A percentile compares a stretch with the other conserved stretches of the same genome.
These are phyloP conservation scores for Orthosia cruda DNA, from an alignment of 2,888 invertebrate species.

Conservation along the genomic window DNA sequence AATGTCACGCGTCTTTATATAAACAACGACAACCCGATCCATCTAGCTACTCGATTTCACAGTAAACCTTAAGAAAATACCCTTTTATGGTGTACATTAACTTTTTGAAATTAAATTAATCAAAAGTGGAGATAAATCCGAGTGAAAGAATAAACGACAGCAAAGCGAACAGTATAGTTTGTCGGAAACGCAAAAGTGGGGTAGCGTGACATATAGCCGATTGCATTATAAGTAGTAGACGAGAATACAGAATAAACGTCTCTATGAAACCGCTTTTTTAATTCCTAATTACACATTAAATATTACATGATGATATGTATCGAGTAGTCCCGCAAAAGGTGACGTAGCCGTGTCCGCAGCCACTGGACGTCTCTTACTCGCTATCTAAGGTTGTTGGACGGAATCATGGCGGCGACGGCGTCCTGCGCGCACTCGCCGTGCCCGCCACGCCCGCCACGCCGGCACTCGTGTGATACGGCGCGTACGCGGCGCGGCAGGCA, in stretches of 20 bases:
- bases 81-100: conserved; percentile 68
- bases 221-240: conserved; percentile 89
- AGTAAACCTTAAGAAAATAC: conserved; percentile 87
- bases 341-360: conserved; percentile 92
- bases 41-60: conserved; percentile 87
- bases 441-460: conserved; percentile 50
- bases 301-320: conserved; percentile 94
- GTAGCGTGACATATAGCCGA: conserved; percentile 90
- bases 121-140: conserved; percentile 73
- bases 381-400: conserved; percentile 92
- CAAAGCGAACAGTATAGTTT: conserved; percentile 79
- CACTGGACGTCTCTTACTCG: conserved; percentile 92
- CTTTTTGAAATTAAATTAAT: conserved; percentile 70
- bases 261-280: conserved; percentile 91
- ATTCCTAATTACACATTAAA: conserved; percentile 91
- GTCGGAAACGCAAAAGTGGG: conserved; percentile 79
- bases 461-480: not conserved
- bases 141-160: conserved; percentile 75
- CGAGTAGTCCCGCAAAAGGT: conserved; percentile 93
- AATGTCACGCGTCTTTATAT: conserved; percentile 87
- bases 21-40: conserved; percentile 79
- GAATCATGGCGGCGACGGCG: conserved; percentile 91
- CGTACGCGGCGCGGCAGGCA: conserved; percentile 70
- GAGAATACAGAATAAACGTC: conserved; percentile 91
- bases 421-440: conserved; percentile 71